Conservation (phyloP, 2,797 vertebrate genomes). For the Premnoplex brunnescens region DNA sequence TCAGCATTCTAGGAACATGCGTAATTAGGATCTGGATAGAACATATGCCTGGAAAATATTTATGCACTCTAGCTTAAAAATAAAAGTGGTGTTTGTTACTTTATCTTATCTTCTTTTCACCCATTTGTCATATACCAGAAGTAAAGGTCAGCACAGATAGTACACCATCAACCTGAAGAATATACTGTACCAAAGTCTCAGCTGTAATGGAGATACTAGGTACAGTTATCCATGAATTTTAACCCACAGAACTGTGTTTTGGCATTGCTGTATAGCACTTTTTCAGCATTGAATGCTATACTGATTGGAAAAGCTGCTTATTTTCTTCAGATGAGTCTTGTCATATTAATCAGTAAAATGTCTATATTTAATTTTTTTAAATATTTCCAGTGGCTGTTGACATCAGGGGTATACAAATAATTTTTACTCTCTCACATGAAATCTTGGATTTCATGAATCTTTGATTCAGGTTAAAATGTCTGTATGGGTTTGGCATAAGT, state of each 20-base stretch:
- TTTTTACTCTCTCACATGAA: background rate
- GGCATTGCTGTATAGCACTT: background rate
- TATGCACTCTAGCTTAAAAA: background rate
- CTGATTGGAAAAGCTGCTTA: background rate
- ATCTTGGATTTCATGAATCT: too few relatives aligned
- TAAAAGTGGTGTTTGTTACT: background rate
- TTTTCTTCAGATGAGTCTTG: background rate
- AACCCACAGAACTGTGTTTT: background rate
- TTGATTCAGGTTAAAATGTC: background rate
- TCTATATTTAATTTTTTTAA: background rate
- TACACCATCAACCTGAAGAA: background rate
- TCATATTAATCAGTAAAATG: background rate
- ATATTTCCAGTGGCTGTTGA: background rate
- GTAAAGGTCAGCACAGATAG: background rate
- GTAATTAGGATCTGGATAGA: background rate
- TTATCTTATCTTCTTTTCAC: background rate
- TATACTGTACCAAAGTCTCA: background rate
- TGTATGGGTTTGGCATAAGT: background rate
- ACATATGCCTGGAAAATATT: constrained; percentile 26
- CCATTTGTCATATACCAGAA: background rate
- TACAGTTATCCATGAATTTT: background rate
- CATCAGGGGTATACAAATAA: background rate
- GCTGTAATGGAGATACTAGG: background rate
- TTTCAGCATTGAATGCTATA: background rate
- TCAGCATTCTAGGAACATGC: constrained; percentile 34